Evolutionary conservation across 2,888 invertebrate species (phyloP).

Genomic region (Drosophila putrida): DNA sequence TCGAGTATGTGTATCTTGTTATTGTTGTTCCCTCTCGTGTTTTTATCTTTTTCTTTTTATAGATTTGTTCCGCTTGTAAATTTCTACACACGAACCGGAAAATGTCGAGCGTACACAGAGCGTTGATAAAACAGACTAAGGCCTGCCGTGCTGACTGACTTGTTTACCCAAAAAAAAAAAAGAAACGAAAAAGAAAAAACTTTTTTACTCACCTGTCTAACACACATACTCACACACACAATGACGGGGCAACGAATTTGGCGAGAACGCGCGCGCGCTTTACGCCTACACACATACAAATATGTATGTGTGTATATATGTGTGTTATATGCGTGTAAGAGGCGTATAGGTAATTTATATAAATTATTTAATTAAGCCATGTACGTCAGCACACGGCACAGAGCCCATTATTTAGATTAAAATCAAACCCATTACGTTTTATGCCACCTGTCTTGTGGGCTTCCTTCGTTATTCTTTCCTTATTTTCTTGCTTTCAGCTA

Average conservation of each 20-base stretch:
- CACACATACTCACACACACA: conserved; percentile 3
- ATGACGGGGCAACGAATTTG: conserved; percentile 2
- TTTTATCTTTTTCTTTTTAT: conserved; percentile 41
- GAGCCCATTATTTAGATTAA: conserved; percentile 78
- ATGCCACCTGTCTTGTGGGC: conserved; percentile 66
- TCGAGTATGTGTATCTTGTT: conserved; percentile 2
- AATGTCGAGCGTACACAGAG: conserved; percentile 59
- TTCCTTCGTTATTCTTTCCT: conserved; percentile 32
- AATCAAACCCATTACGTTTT: conserved; percentile 76
- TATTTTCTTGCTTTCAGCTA: conserved; percentile 1
- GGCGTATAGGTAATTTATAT: conserved; percentile 70
- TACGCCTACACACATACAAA: conserved; percentile 21
- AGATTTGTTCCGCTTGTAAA: conserved; percentile 67
- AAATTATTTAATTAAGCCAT: conserved; percentile 78
- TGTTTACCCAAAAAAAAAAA: conserved; percentile 37
- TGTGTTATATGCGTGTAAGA: conserved; percentile 46
- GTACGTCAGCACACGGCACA: conserved; percentile 67
- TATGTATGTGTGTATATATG: conserved; percentile 10
- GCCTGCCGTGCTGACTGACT: conserved; percentile 23
- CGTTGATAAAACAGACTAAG: conserved; percentile 67
- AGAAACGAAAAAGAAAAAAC: conserved; percentile 2
- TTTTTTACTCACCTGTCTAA: conserved; percentile 36
- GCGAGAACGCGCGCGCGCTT: conserved; percentile 56
- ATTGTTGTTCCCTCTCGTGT: conserved; percentile 6
- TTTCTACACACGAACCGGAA: conserved; percentile 64